Conservation (phyloP, 2,797 vertebrate species). For the Apodemus agrarius region DNA sequence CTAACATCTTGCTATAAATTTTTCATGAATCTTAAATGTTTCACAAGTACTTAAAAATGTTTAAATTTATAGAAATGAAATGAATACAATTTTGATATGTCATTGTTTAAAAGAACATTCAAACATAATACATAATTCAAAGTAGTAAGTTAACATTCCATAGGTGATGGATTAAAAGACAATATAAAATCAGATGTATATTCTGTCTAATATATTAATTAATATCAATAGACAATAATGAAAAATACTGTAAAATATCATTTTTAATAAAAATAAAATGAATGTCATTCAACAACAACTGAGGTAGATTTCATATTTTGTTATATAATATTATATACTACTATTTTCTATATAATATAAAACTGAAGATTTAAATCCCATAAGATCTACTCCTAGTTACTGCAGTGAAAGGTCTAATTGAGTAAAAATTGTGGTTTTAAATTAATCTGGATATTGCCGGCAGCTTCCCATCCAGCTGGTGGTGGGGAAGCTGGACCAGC, state of each 20-base stretch:
- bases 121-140: not conserved
- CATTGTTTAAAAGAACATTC: not conserved
- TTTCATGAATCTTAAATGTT: not conserved
- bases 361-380: not conserved
- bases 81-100: not conserved
- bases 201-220: not conserved
- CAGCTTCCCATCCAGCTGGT: too few species aligned
- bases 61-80: not conserved
- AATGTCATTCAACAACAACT: not conserved
- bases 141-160: not conserved
- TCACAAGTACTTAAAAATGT: not conserved
- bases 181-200: not conserved
- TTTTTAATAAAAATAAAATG: not conserved
- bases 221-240: not conserved
- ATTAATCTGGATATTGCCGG: too few species aligned
- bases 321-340: not conserved
- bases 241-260: not conserved
- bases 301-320: not conserved
- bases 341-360: not conserved
- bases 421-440: too few species aligned
- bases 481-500: too few species aligned
- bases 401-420: not conserved
- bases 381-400: not conserved
- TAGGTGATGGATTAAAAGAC: not conserved
- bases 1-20: not conserved